A percentile compares a stretch with the other conserved stretches of the same genome.
These are phyloP conservation scores for Gallinago undulata DNA, from an alignment of 2,113 vertebrate species.

Conservation along the genomic window DNA sequence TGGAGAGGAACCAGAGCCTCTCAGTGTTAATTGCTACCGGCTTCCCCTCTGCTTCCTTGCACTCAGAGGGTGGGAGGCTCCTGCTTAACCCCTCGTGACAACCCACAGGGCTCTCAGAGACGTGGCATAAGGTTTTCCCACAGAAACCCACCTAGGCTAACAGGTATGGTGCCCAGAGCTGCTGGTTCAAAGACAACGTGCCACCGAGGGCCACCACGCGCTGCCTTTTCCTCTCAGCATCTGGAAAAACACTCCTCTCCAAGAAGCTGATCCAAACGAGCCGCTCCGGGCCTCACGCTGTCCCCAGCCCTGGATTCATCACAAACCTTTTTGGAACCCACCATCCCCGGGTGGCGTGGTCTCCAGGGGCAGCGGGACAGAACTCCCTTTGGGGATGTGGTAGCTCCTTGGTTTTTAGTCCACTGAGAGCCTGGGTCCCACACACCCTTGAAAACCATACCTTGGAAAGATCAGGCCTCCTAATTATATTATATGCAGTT, in stretches of 20 bases:
- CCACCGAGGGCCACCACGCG: not conserved
- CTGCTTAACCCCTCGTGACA: not conserved
- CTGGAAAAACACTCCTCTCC: not conserved
- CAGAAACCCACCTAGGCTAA: not conserved
- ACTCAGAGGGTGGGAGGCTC: accelerated
- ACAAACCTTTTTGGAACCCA: not conserved
- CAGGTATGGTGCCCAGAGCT: not conserved
- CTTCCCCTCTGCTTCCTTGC: not conserved
- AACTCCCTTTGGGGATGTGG: not conserved
- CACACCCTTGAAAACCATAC: not conserved
- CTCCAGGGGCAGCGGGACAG: not conserved
- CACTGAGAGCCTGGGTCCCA: not conserved
- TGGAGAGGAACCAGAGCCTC: not conserved
- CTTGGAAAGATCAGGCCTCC: not conserved
- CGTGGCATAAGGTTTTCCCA: not conserved
- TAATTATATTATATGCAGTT: not conserved
- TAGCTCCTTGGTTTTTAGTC: not conserved
- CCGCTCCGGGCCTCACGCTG: not conserved
- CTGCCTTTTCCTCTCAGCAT: not conserved
- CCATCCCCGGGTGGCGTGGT: accelerated
- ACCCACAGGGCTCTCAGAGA: not conserved
- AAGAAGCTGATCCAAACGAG: not conserved
- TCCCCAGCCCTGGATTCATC: not conserved
- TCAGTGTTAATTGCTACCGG: not conserved
- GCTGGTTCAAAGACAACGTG: not conserved